phyloP scores from a whole-genome alignment of 2,888 invertebrate species.

The Eledona agricola region DNA sequence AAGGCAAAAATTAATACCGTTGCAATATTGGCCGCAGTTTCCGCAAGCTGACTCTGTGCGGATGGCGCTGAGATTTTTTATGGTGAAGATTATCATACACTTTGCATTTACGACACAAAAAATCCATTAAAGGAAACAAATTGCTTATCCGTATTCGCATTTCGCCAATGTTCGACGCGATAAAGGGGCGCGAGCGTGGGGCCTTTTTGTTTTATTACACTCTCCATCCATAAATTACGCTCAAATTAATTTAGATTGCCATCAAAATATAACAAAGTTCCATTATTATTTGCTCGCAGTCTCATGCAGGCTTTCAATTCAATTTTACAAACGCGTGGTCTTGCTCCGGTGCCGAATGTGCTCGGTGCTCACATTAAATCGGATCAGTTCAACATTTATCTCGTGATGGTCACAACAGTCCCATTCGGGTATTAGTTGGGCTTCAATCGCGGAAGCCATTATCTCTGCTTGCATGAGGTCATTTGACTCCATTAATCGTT shows the following conservation, averaged over 20 bases:
- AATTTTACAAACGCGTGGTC: no score
- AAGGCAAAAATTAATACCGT: conserved; percentile 34
- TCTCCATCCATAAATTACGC: conserved; percentile 18
- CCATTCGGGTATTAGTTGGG: not conserved
- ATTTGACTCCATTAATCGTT: conserved; percentile 11
- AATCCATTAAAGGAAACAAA: conserved; percentile 53
- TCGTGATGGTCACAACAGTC: not conserved
- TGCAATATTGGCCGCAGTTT: conserved; percentile 36
- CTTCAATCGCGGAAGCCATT: conserved; percentile 10
- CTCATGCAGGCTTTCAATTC: no score
- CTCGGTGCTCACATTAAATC: no score
- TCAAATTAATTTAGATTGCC: conserved; percentile 16
- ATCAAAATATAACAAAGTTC: no score
- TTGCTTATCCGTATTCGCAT: conserved; percentile 46
- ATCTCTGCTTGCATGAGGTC: conserved; percentile 1
- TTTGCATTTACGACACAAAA: conserved; percentile 51
- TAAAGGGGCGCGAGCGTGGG: conserved; percentile 25
- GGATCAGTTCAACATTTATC: no score
- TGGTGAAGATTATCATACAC: conserved; percentile 49
- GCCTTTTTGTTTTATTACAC: conserved; percentile 29
- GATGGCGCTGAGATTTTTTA: conserved; percentile 41
- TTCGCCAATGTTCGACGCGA: conserved; percentile 40
- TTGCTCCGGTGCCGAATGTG: no score
- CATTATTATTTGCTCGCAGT: no score
- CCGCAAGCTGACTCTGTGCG: conserved; percentile 39